These are phyloP conservation scores for Sander lucioperca DNA, from an alignment of 2,113 vertebrate species.

Conservation along the genomic window DNA sequence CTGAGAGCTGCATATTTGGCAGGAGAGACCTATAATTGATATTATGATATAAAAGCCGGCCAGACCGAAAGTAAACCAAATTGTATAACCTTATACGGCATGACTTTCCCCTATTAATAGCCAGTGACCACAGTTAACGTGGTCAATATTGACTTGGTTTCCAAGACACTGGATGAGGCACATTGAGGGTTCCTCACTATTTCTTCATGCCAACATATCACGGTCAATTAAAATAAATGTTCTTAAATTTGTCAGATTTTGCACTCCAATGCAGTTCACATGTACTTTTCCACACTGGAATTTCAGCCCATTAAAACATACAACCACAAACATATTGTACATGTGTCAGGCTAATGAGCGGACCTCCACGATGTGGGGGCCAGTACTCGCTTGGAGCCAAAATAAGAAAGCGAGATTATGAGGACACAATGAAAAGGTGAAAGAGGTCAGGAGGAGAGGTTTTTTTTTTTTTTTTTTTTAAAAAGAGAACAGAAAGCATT, in stretches of 20 bases:
- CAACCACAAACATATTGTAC: constrained; percentile 24
- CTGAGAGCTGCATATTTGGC: constrained; percentile 76
- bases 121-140: constrained; percentile 42
- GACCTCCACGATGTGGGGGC: not conserved
- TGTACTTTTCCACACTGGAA: constrained; percentile 24
- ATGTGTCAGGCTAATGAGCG: not conserved
- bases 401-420: constrained; percentile 2
- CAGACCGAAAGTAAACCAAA: constrained; percentile 64
- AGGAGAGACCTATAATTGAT: constrained; percentile 77
- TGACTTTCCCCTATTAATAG: constrained; percentile 63
- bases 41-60: constrained; percentile 72
- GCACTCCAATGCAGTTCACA: constrained; percentile 2
- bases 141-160: constrained; percentile 76
- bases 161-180: constrained; percentile 59
- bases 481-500: constrained; percentile 1
- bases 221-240: constrained; percentile 50
- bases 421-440: constrained; percentile 5
- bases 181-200: constrained; percentile 14
- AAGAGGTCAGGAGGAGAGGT: constrained; percentile 3
- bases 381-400: not conserved
- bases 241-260: constrained; percentile 42
- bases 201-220: constrained; percentile 16
- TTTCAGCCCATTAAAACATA: constrained; percentile 41
- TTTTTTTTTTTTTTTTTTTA: no score
- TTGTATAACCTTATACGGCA: constrained; percentile 57